Percentiles rank a stretch among this genome's conserved stretches.
phyloP scores from a whole-genome alignment of 2,888 invertebrate species.

The Lampropteryx suffumata region DNA sequence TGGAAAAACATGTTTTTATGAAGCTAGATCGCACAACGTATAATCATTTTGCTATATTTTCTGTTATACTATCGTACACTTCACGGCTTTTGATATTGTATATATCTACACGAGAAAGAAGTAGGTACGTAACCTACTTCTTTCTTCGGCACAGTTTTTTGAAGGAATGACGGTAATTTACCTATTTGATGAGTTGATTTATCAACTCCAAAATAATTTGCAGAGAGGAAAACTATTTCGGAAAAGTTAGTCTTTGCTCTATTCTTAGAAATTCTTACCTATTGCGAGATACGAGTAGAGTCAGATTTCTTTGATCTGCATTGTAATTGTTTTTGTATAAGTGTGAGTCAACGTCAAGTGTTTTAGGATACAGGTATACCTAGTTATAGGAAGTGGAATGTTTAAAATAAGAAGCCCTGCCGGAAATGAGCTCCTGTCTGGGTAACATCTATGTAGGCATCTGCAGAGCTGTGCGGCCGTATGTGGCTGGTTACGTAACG shows the following conservation, averaged over 20 bases:
- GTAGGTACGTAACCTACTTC: background rate
- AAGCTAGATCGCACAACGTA: too few species aligned
- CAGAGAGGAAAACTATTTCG: constrained; percentile 14
- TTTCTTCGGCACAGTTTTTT: too few species aligned
- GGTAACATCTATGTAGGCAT: constrained; percentile 33
- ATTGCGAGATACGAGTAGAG: constrained; percentile 3
- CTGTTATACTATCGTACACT: too few species aligned
- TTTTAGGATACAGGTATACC: constrained; percentile 13
- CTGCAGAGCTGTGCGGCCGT: constrained; percentile 39
- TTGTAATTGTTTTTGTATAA: constrained; percentile 10
- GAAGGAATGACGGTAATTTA: constrained; percentile 1
- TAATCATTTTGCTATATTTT: too few species aligned
- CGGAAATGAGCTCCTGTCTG: constrained; percentile 23
- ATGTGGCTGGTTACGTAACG: constrained; percentile 65
- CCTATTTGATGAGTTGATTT: constrained; percentile 1
- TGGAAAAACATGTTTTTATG: constrained; percentile 1
- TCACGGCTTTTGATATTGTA: too few species aligned
- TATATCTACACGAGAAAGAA: too few species aligned
- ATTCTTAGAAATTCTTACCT: constrained; percentile 16
- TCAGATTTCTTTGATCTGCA: constrained; percentile 15
- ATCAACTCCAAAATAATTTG: constrained; percentile 11
- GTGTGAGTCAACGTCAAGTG: constrained; percentile 11
- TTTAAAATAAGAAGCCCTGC: constrained; percentile 23
- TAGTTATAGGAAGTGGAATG: constrained; percentile 17
- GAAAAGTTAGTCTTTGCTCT: constrained; percentile 8